Evolutionary conservation across 1,140 invertebrate species (phyloP).

Genomic region (Xylocopa sonorina): DNA sequence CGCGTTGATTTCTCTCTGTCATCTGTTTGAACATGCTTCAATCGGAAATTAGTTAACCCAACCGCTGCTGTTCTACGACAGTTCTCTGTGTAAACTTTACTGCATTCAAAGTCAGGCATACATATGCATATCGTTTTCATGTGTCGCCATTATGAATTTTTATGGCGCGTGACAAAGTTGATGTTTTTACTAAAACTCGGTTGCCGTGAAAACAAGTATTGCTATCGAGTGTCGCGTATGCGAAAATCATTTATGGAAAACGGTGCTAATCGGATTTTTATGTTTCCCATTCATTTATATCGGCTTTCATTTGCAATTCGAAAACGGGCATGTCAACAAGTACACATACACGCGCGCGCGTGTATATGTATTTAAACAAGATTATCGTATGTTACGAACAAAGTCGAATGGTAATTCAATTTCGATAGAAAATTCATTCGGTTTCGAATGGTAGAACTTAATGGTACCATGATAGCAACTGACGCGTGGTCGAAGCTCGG

Average conservation of each 20-base stretch:
- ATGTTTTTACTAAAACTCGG: neutral
- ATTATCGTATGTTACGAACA: neutral
- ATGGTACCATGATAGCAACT: neutral
- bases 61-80: neutral
- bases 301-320: neutral
- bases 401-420: neutral
- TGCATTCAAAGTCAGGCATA: neutral
- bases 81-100: neutral
- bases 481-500: neutral
- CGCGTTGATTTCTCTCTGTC: neutral
- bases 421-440: neutral
- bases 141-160: neutral
- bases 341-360: too few species aligned
- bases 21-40: neutral
- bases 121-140: constrained; percentile 13
- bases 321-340: neutral
- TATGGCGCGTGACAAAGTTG: neutral
- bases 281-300: constrained; percentile 9
- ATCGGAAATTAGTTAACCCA: constrained; percentile 9
- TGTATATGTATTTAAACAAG: too few species aligned
- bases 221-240: neutral
- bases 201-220: neutral
- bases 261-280: constrained; percentile 12
- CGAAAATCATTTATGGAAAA: neutral
- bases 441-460: neutral